Conservation (phyloP, 2,888 invertebrate genomes). For the Gortyna flavago region DNA sequence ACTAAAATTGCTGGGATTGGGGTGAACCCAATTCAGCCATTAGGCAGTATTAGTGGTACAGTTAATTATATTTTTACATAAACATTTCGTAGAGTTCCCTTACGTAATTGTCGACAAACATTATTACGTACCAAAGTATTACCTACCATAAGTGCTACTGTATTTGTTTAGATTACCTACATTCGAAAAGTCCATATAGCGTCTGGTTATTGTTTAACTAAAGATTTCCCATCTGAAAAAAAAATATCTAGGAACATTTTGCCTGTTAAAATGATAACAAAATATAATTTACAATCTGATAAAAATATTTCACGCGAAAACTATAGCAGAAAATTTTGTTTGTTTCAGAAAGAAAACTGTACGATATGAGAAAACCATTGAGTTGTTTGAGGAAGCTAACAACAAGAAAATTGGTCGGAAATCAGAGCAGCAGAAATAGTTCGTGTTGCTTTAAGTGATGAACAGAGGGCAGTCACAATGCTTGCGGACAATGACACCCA, state of each 20-base stretch:
- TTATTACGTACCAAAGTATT: conserved; percentile 22
- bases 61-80: no score
- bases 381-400: conserved; percentile 8
- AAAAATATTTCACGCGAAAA: conserved; percentile 3
- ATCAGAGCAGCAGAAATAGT: conserved; percentile 22
- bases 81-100: conserved; percentile 1
- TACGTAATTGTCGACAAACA: conserved; percentile 30
- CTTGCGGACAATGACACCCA: conserved; percentile 79
- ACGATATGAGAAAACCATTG: conserved; percentile 58
- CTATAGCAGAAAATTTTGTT: conserved; percentile 26
- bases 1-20: background rate
- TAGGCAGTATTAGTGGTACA: background rate
- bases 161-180: conserved; percentile 45
- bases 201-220: conserved; percentile 49
- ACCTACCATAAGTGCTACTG: conserved; percentile 16
- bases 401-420: conserved; percentile 35
- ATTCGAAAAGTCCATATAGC: conserved; percentile 22
- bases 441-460: conserved; percentile 75
- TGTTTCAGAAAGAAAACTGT: conserved; percentile 49
- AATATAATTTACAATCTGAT: conserved; percentile 51
- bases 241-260: conserved; percentile 26
- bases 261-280: conserved; percentile 38
- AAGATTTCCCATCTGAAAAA: conserved; percentile 31
- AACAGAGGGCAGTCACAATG: conserved; percentile 79
- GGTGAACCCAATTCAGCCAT: background rate